A percentile compares a stretch with the other conserved stretches of the same genome.
These are phyloP conservation scores for Mnemiopsis leidyi DNA, from an alignment of 37 sponge, comb jelly and placozoan species.

Conservation along the genomic window DNA sequence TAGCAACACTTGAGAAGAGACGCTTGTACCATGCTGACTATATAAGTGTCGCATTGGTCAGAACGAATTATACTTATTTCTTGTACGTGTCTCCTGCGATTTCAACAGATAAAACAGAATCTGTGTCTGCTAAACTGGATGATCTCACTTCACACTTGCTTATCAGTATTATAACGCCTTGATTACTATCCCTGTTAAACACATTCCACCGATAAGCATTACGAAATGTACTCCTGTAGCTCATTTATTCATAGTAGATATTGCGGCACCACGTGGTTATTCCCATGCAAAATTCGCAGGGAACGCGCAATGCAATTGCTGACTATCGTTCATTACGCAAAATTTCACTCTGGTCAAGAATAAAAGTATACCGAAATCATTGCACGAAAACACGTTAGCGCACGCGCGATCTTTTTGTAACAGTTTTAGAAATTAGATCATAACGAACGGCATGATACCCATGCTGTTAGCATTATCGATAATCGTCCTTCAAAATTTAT, in stretches of 20 bases:
- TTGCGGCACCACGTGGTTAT: not conserved
- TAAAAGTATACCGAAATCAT: constrained; percentile 1
- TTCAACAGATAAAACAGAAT: no score
- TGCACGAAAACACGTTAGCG: constrained; percentile 12
- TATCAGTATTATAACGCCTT: not conserved
- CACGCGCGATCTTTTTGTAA: not conserved
- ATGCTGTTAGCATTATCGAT: no score
- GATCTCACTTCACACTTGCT: not conserved
- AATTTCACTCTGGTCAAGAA: not conserved
- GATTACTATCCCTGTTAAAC: not conserved
- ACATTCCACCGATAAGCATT: not conserved
- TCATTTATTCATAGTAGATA: no score
- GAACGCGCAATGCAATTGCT: not conserved
- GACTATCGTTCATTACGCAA: not conserved
- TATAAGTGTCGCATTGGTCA: no score
- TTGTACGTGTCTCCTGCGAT: no score
- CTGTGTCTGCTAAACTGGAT: no score
- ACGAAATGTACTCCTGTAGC: not conserved
- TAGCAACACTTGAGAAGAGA: no score
- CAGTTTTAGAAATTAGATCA: not conserved
- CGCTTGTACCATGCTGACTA: no score
- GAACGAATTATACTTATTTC: no score
- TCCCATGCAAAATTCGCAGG: not conserved
- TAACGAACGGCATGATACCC: not conserved
- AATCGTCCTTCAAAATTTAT: no score